A percentile compares a stretch with the other conserved stretches of the same genome.
These are phyloP conservation scores for Lerista edwardsae DNA, from an alignment of 2,797 vertebrate species.

Conservation along the genomic window DNA sequence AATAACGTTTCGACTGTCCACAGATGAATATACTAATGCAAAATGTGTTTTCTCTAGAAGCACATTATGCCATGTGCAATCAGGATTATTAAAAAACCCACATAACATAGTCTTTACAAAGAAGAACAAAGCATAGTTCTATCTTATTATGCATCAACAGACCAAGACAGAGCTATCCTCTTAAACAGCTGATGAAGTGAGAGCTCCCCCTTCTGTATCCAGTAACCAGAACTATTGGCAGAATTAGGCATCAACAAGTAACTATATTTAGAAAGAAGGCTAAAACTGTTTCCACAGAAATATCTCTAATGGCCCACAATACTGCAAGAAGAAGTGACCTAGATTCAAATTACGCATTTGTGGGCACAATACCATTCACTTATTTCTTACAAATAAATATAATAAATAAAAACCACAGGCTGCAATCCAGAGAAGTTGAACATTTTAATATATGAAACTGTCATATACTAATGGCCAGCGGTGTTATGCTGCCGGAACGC, in stretches of 20 bases:
- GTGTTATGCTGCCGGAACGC: too few relatives aligned
- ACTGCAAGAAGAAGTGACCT: background rate
- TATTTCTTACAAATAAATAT: too few relatives aligned
- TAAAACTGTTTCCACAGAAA: background rate
- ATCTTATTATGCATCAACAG: background rate
- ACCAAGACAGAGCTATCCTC: background rate
- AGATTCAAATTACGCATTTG: constrained; percentile 23
- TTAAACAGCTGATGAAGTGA: constrained; percentile 15
- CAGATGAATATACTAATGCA: background rate
- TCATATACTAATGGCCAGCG: background rate
- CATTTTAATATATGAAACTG: background rate
- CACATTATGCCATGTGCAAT: accelerated
- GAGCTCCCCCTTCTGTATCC: constrained; percentile 27
- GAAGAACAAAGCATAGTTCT: background rate
- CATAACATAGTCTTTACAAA: background rate
- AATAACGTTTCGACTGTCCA: background rate
- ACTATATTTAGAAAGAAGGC: background rate
- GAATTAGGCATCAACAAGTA: background rate
- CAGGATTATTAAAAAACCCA: background rate
- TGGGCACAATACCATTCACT: background rate
- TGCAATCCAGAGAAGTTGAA: background rate
- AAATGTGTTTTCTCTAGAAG: accelerated
- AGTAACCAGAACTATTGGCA: background rate
- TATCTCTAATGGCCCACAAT: background rate
- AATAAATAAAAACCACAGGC: constrained; percentile 6